Conservation (phyloP, 1,140 invertebrate genomes). For the Akabosia matsudoensis region DNA sequence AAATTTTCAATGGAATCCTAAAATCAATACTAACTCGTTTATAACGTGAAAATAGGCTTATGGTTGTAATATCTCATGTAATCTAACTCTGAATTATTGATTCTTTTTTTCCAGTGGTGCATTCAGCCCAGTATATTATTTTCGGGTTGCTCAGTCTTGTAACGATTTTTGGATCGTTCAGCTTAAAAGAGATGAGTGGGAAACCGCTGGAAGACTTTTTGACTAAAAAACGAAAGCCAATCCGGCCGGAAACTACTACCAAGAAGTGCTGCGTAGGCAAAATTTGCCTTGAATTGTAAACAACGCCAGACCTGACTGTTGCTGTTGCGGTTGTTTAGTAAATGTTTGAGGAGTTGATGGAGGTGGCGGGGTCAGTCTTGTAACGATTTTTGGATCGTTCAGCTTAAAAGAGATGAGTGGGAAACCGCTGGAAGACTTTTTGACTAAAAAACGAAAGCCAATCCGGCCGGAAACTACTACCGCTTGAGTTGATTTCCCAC, state of each 20-base stretch:
- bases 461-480: neutral
- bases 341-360: constrained; percentile 47
- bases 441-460: constrained; percentile 4
- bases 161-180: constrained; percentile 4
- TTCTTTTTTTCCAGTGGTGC: constrained; percentile 23
- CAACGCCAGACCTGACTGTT: constrained; percentile 41
- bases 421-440: constrained; percentile 33
- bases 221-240: neutral
- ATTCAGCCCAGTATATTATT: constrained; percentile 27
- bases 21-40: neutral
- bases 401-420: constrained; percentile 31
- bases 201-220: constrained; percentile 35
- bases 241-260: neutral
- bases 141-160: constrained; percentile 28
- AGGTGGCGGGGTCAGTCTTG: constrained; percentile 39
- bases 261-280: too few relatives aligned
- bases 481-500: too few relatives aligned
- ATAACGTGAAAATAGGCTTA: neutral
- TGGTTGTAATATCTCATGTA: neutral
- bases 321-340: constrained; percentile 46
- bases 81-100: neutral
- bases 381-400: constrained; percentile 3
- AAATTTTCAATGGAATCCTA: too few relatives aligned
- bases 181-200: constrained; percentile 31
- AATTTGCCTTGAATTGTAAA: too few relatives aligned